phyloP scores from a whole-genome alignment of 2,888 invertebrate genomes.

The Timema cristinae region DNA sequence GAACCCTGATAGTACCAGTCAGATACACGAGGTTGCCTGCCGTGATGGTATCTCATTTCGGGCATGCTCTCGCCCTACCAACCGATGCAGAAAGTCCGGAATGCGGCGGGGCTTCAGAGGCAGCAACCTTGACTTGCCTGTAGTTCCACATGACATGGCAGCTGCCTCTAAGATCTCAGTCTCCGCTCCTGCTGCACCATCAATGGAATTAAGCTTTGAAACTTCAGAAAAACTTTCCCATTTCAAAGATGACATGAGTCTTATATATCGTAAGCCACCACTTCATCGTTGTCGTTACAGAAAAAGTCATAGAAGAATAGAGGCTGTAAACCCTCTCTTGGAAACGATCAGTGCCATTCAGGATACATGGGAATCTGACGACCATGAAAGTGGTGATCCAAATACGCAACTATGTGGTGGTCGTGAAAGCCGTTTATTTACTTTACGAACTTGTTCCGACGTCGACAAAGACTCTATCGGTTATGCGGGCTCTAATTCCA shows the following conservation, averaged over 20 bases:
- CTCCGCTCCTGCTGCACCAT: slow-evolving; percentile 22
- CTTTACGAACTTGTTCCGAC: slow-evolving; percentile 28
- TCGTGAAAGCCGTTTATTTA: slow-evolving; percentile 24
- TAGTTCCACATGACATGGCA: slow-evolving; percentile 23
- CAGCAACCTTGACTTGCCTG: slow-evolving; percentile 25
- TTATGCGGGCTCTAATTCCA: slow-evolving; percentile 42
- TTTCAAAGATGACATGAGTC: slow-evolving; percentile 32
- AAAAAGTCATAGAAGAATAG: slow-evolving; percentile 28
- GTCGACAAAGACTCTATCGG: slow-evolving; percentile 39
- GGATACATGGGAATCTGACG: slow-evolving; percentile 37
- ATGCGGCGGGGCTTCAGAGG: slow-evolving; percentile 26
- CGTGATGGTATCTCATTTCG: not conserved
- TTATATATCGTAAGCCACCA: slow-evolving; percentile 29
- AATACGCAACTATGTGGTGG: slow-evolving; percentile 19
- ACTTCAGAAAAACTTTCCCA: slow-evolving; percentile 22
- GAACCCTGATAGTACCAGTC: too few relatives aligned
- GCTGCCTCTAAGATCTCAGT: slow-evolving; percentile 18
- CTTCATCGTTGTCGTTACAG: slow-evolving; percentile 29
- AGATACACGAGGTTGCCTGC: too few relatives aligned
- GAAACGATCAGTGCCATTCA: slow-evolving; percentile 42
- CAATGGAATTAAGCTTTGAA: slow-evolving; percentile 25
- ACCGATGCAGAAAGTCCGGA: slow-evolving; percentile 17
- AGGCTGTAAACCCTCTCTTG: slow-evolving; percentile 38
- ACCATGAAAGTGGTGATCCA: slow-evolving; percentile 24
- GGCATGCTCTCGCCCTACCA: slow-evolving; percentile 7